Evolutionary conservation across 1,140 invertebrate species (phyloP), one percentile per base, ranked within the genome.

Genomic region (Marisa cornuarietis): DNA sequence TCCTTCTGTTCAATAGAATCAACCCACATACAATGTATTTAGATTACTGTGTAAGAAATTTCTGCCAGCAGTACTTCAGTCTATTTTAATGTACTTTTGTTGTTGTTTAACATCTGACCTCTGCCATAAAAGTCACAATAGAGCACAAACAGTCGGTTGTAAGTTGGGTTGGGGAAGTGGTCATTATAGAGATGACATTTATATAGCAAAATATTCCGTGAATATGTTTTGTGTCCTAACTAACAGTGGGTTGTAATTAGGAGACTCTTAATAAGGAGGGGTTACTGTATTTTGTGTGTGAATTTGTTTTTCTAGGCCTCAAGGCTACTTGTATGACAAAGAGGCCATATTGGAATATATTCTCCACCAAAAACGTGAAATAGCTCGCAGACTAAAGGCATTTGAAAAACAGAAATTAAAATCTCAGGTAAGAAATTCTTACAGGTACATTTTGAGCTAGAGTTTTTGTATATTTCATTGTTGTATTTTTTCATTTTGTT

Each of bases 321-420:
- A 99, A 88, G 99, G 99, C 0, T 98, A 95, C 90, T 92, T 99
- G 0, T 99, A 96, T 92, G 98, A 99, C 86, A 99, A 99, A 90
- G 97, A 99, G 94, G 95, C 98, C 6, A 97, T 99, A 83, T 89
- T 99, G 14, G 95, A 99, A 89, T 99, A 99, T 85, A 96, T 99
- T 76, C 93, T 99, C 58, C 94, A 96, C 1, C 98, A 99, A 90
- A 99, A 99, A 88, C 96, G 94, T 86, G 97, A 99, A 91, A 96
- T 97, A 84, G 94, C 94, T 24, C 93, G 95, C 72, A 96, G 98
- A 90, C 82, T 98, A 71, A 99, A 99, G 89, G 96, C 97, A 89
- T 99, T 95, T 91, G 96, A 99, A 88, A 96, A 95, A 84, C 95
- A 98, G 86, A 90, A 89, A 79, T 84, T 87, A 31, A 87, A 87